Base-by-base conservation (phyloP, 2,113 vertebrate species). In the Colius striatus region DNA sequence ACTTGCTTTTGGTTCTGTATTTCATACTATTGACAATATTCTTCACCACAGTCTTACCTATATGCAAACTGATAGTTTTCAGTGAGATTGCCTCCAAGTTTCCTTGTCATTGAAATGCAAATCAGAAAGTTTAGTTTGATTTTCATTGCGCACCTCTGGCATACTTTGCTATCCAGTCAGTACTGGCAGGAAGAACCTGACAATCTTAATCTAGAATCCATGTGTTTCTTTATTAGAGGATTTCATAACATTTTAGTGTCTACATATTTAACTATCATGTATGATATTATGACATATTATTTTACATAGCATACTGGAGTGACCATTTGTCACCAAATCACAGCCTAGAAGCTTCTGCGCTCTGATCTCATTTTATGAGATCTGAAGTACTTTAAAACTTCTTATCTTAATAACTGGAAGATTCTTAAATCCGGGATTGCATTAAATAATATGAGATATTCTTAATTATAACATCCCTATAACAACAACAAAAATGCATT, bases 401-500 rank as follows among this genome's bases (percentile, higher is more conserved):
- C 53, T 78, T 54, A 27, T n/a, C 50, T 34, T 38, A 72, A 36
- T 85, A 82, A 48, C 43, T 61, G 11, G 36, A 76, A 19, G 27
- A 11, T 68, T 75, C 74, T 50, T 61, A 90, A 85, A 94, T 70
- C 36, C 58, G 73, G 32, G 30, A 70, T 85, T 58, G 65, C 76
- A 34, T 0, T 76, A 71, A 90, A 88, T 83, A 80, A 80, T 77
- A 74, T 68, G 30, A 26, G 0, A 47, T 76, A 67, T 38, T 58
- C 19, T 66, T 88, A 82, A 65, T 78, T 67, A 76, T 41, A 51
- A 13, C 6, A 43, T n/a, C 19, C 7, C 16, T 86, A 20, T 36
- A 70, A 54, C 18, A 53, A 29, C 43, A 30, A 51, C 87, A 63
- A 65, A 43, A 70, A 60, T 14, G 2, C 43, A 47, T 60, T 88